Conservation (phyloP, 2,888 invertebrate species). For the Agonopterix heracliana region DNA sequence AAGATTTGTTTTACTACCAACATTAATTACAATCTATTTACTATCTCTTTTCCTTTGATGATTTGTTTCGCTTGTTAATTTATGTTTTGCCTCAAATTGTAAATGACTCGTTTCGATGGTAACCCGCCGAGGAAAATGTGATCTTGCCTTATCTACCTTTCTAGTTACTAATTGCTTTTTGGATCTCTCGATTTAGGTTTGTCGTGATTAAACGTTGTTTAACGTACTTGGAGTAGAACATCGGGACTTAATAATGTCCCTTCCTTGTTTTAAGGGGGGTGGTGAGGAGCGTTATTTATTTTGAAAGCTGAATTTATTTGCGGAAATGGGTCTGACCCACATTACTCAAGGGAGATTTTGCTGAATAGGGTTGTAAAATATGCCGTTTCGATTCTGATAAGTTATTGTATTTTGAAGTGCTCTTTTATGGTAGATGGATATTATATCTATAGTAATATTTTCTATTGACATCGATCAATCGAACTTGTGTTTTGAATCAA, state of each 20-base stretch:
- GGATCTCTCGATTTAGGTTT: slow-evolving; percentile 5
- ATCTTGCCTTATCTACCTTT: too few species aligned
- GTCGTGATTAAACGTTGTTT: slow-evolving; percentile 13
- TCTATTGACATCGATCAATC: too few species aligned
- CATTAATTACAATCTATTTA: too few species aligned
- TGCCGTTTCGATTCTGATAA: slow-evolving; percentile 45
- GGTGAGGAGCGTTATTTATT: slow-evolving; percentile 50
- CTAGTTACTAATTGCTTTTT: slow-evolving; percentile 18
- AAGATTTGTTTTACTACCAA: too few species aligned
- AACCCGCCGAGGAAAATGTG: too few species aligned
- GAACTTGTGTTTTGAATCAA: too few species aligned
- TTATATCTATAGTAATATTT: neutral
- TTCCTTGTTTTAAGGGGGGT: slow-evolving; percentile 3
- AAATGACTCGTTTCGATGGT: too few species aligned
- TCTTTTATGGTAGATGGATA: slow-evolving; percentile 12
- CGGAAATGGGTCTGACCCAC: slow-evolving; percentile 65
- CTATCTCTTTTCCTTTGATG: neutral
- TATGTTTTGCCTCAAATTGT: too few species aligned
- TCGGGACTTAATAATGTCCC: slow-evolving; percentile 12
- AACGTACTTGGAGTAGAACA: slow-evolving; percentile 6
- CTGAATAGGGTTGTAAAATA: slow-evolving; percentile 62
- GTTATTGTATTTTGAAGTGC: slow-evolving; percentile 44
- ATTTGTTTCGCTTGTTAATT: too few species aligned
- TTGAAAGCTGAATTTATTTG: slow-evolving; percentile 65
- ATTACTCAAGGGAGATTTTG: slow-evolving; percentile 67